These are phyloP conservation scores for Pectinophora gossypiella DNA, from an alignment of 1,140 invertebrate genomes.

Conservation along the genomic window DNA sequence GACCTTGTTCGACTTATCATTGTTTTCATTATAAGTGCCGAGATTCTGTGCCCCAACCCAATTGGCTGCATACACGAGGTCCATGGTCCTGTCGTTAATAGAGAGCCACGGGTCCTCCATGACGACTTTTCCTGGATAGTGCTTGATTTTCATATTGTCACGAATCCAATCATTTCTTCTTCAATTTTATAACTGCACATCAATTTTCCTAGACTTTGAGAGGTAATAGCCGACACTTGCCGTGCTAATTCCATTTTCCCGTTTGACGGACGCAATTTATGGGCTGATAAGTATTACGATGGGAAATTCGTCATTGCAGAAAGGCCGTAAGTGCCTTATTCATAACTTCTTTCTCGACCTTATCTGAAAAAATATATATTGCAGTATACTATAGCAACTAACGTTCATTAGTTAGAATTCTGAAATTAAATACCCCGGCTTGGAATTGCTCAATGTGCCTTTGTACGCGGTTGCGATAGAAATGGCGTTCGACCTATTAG, in stretches of 20 bases:
- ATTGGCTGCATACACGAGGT: conserved; percentile 87
- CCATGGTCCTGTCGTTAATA: conserved; percentile 79
- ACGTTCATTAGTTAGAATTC: neutral
- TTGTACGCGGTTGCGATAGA: conserved; percentile 10
- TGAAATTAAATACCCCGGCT: neutral
- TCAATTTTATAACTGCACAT: conserved; percentile 11
- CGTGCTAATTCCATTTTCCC: conserved; percentile 22
- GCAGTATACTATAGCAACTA: neutral
- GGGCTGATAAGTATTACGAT: neutral
- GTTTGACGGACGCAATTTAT: conserved; percentile 3
- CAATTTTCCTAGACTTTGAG: conserved; percentile 2
- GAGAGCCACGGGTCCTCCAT: conserved; percentile 82
- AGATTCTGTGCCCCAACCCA: conserved; percentile 82
- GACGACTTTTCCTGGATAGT: conserved; percentile 87
- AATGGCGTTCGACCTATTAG: conserved; percentile 19
- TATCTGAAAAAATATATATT: neutral
- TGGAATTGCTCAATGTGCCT: conserved; percentile 1
- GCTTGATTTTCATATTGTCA: conserved; percentile 85
- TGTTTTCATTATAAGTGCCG: conserved; percentile 46
- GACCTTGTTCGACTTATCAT: conserved; percentile 35
- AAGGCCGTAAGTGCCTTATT: neutral
- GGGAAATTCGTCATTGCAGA: neutral
- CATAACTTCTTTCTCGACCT: neutral
- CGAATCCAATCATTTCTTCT: conserved; percentile 12
- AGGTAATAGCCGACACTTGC: conserved; percentile 7